Evolutionary conservation across 37 sponge, comb jelly and placozoan genomes (phyloP).

Genomic region (Spongilla lacustris): DNA sequence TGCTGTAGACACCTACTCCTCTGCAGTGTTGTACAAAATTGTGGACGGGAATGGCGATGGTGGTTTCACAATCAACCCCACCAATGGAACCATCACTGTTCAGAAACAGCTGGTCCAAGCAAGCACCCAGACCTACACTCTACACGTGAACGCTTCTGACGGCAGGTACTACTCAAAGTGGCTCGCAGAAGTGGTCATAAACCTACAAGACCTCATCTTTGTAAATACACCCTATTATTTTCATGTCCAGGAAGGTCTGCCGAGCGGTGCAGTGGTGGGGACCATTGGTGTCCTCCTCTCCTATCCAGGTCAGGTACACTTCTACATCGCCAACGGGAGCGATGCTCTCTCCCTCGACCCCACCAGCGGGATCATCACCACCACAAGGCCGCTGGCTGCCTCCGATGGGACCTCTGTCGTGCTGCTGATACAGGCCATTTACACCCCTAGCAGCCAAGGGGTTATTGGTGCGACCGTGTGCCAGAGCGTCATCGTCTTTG

Average conservation of each 20-base stretch:
- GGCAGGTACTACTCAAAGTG: background rate
- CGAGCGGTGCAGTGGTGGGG: background rate
- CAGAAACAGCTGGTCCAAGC: background rate
- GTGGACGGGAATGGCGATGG: background rate
- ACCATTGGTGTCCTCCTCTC: background rate
- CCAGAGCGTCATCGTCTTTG: background rate
- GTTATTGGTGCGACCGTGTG: background rate
- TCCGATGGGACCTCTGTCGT: background rate
- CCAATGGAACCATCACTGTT: background rate
- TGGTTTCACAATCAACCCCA: background rate
- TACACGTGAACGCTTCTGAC: background rate
- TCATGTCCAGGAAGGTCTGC: background rate
- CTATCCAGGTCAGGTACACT: background rate
- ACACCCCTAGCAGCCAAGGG: background rate
- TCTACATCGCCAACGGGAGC: background rate
- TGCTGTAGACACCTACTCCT: background rate
- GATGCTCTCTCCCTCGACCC: background rate
- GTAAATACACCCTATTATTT: background rate
- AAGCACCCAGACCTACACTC: background rate
- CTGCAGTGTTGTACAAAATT: background rate
- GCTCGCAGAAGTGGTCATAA: background rate
- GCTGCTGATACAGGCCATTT: background rate
- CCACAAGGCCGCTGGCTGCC: background rate
- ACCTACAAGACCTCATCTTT: background rate
- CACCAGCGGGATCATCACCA: background rate